Evolutionary conservation across 2,888 invertebrate genomes (phyloP), one percentile per base, ranked within the genome.

Genomic region (Amphipoea oculea): DNA sequence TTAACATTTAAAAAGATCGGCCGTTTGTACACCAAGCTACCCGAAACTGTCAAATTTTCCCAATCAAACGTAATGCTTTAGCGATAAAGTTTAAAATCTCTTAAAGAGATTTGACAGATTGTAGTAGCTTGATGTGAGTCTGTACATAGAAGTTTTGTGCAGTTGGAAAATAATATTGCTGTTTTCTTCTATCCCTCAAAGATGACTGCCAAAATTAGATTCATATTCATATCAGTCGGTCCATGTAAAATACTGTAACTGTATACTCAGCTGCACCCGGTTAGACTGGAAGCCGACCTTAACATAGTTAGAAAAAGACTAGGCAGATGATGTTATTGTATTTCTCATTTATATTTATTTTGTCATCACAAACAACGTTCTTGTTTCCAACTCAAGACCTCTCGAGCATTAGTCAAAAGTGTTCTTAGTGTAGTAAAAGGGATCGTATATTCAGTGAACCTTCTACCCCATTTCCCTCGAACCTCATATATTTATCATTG

Each of bases 401-500:
- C 20, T 51, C 36, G 54, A 36, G 14, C 7, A 71, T 71, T 6
- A 6, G n/a, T 57, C 42, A 29, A 42, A 29, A 67, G n/a, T 62
- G 2, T 54, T 23, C 4, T 36, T 57, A 14, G n/a, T 29, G 23
- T n/a, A 29, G 62, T 17, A 23, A 54, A 71, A 45, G 17, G 14
- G 48, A 11, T 68, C 0, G 5, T 40, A 66, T 48, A 57, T 4
- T 42, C 29, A 14, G 40, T 75, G 45, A 73, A 62, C 86, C 86
- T 85, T 85, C 83, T 85, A 83, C n/a, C 36, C 7, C n/a, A 40
- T 67, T 75, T 29, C 54, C n/a, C 51, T 14, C 0, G 7, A 51
- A 40, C 54, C 60, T 62, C 73, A 70, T 73, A 82, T 85, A 89
- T 89, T 86, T 83, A 89, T 94, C 94, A 93, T 90, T 92, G 94